phyloP scores from a whole-genome alignment of 1,140 invertebrate genomes.

The Rhagoletis zephyria region DNA sequence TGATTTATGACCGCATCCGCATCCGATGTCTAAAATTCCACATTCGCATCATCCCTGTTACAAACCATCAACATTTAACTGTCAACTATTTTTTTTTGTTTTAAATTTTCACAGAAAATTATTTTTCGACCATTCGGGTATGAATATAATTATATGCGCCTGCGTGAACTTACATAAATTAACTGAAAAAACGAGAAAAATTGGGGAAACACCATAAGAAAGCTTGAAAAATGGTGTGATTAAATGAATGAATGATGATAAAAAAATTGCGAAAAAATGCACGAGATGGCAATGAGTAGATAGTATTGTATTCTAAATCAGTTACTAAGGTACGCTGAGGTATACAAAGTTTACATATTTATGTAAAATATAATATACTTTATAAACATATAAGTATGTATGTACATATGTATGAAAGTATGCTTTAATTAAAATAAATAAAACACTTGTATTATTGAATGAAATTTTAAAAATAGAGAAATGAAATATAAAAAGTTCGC shows the following conservation, averaged over 20 bases:
- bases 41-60: too few species aligned
- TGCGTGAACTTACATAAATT: neutral
- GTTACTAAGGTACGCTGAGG: neutral
- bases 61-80: too few species aligned
- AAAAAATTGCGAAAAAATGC: neutral
- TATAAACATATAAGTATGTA: neutral
- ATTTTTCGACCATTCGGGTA: neutral
- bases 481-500: too few species aligned
- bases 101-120: neutral
- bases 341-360: neutral
- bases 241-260: slow-evolving; percentile 12
- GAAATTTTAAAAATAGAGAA: too few species aligned
- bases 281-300: slow-evolving; percentile 18
- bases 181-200: neutral
- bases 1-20: too few species aligned
- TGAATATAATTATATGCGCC: neutral
- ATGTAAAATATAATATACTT: neutral
- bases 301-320: neutral
- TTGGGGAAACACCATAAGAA: neutral
- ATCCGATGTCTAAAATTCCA: too few species aligned
- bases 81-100: too few species aligned
- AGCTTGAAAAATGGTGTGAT: neutral
- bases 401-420: neutral
- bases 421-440: too few species aligned
- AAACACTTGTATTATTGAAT: too few species aligned